Base-by-base conservation (phyloP, 2,113 vertebrate genomes). In the Cervus canadensis region DNA sequence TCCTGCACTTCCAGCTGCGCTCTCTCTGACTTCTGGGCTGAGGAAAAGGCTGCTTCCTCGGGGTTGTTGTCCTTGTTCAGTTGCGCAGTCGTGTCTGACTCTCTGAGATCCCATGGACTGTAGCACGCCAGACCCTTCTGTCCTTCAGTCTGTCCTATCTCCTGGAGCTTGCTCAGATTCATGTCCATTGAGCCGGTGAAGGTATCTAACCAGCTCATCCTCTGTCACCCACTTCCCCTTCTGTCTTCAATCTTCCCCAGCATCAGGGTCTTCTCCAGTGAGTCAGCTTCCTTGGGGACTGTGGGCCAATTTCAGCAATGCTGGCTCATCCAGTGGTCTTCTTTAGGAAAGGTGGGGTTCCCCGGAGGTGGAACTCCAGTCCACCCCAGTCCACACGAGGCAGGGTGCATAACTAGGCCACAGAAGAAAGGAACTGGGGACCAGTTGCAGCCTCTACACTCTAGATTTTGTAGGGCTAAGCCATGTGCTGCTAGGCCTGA, bases 251-350 rank as follows among this genome's bases (percentile, higher is more conserved):
- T 76, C 23, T 43, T 43, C 4, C 40, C 71, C 40, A 76, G 71
- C 40, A 76, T 76, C 71, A 76, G 71, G 23, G 71, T 26, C 71
- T 43, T 43, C 12, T 76, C 23, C 23, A 76, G 23, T 43, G 40
- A 43, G 71, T 76, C 23, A 76, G 74, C 52, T 82, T 84, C 17
- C 54, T 81, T 52, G 30, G 78, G 30, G 30, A 12, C 30, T 1
- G 1, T 10, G 25, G 25, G 1, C 16, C 52, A 74, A 5, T 43
- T 30, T 30, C 45, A 33, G 67, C 0, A 1, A 19, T 11, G 4
- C 62, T 14, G 45, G 54, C 28, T 67, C 76, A 64, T 7, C 33
- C 1, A 3, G 50, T 4, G 26, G 33, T 36, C 62, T 81, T 23
- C 40, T 48, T 25, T 17, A 57, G 36, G 71, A 48, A 28, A 62